A percentile compares a stretch with the other conserved stretches of the same genome.
phyloP scores from a whole-genome alignment of 2,888 invertebrate genomes.

The Tipula unca region DNA sequence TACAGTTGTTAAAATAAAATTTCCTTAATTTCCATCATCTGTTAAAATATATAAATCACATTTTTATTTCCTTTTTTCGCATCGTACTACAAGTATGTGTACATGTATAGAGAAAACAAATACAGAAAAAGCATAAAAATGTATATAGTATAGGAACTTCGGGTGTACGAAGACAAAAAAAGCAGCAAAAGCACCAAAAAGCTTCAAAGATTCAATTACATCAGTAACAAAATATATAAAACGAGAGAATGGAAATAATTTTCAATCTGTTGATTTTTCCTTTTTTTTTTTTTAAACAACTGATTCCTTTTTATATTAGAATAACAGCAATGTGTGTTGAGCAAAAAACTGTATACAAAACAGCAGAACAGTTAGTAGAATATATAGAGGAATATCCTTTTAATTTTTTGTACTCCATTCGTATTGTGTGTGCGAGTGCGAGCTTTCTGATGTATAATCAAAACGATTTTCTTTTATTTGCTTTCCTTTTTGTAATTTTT shows the following conservation, averaged over 20 bases:
- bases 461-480: background rate
- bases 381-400: background rate
- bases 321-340: background rate
- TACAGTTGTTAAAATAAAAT: background rate
- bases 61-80: background rate
- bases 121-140: background rate
- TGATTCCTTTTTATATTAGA: background rate
- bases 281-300: background rate
- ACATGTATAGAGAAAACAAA: background rate
- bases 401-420: background rate
- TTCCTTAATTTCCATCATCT: background rate
- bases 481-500: background rate
- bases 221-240: background rate
- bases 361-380: background rate
- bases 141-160: background rate
- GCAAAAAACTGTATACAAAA: background rate
- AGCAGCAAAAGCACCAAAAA: background rate
- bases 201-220: slow-evolving; percentile 8
- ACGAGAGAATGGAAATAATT: background rate
- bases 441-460: background rate
- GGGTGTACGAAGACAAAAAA: background rate
- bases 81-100: background rate
- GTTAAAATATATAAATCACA: slow-evolving; percentile 8
- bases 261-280: background rate
- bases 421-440: background rate